Conservation (phyloP, 2,113 vertebrate genomes). For the Leiothrix lutea region DNA sequence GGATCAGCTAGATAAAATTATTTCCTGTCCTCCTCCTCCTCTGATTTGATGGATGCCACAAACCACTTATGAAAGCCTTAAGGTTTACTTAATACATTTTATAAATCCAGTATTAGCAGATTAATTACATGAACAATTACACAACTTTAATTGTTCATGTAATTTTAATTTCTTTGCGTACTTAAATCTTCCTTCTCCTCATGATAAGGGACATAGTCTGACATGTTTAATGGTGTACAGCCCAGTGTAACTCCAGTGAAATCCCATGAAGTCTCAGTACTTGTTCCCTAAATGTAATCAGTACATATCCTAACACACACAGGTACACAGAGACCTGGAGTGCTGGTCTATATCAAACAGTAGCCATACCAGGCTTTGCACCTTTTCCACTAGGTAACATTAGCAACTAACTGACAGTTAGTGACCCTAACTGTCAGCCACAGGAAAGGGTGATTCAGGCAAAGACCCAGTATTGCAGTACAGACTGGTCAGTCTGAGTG, state of each 20-base stretch:
- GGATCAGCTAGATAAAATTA: neutral
- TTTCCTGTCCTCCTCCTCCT: neutral
- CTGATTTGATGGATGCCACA: neutral
- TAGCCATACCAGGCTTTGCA: neutral
- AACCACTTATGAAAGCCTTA: neutral
- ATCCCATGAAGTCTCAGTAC: neutral
- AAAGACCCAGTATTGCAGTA: neutral
- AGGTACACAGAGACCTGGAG: accelerated
- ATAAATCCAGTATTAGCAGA: neutral
- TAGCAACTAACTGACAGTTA: no score
- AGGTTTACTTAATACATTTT: neutral
- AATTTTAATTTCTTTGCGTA: accelerated
- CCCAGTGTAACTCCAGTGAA: neutral
- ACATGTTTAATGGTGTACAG: neutral
- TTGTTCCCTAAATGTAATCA: neutral
- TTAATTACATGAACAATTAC: neutral
- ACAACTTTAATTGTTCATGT: no score
- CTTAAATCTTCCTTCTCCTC: neutral
- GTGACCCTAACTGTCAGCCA: no score
- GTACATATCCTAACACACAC: neutral
- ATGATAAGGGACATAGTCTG: neutral
- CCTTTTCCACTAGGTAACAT: accelerated
- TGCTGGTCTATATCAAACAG: neutral
- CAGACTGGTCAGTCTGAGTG: neutral
- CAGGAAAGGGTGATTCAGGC: neutral